Base-by-base conservation (phyloP, 2,797 vertebrate species). In the Catostomus latipinnis region DNA sequence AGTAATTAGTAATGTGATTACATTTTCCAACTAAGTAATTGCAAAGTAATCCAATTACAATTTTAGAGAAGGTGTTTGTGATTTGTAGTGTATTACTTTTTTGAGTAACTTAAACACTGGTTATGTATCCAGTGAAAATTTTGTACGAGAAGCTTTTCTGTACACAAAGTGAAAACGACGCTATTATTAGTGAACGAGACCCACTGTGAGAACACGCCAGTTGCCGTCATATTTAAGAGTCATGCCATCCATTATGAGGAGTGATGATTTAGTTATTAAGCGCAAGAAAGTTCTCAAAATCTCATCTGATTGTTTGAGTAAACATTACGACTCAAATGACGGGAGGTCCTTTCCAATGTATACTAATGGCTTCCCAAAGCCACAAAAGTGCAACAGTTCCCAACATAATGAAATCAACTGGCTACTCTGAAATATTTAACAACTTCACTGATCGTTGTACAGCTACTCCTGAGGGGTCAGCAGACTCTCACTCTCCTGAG, bases 401-500 rank as follows among this genome's bases (percentile, higher is more conserved):
- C 18, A 58, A 54, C 11, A 13, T 54, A 58, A 8, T 22, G 10
- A 62, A 70, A 71, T 14, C 61, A 72, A 48, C 13, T 49, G 78
- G 45, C 45, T 18, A 43, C 18, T 58, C 18, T 8, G 18, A 48
- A 34, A 48, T 2, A 34, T 34, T 34, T 34, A 34, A 34, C 34
- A 56, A 46, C 12, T 56, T 65, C 34, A 14, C 10, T 65, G 72
- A 52, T 16, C n/a, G 1, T 52, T 56, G 12, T 1, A 16, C 50
- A 16, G 49, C 86, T 92, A 92, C 68, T 92, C 88, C 74, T 91
- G 84, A 53, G 89, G 83, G 12, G 85, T 80, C 58, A 88, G 46
- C 1, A 88, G 85, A 48, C 85, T 74, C 4, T 78, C 87, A 8
- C 84, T 89, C 52, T 90, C 89, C 71, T 90, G 82, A n/a, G 81